Conservation (phyloP, 2,888 invertebrate species). For the Hirtodrosophila duncani region DNA sequence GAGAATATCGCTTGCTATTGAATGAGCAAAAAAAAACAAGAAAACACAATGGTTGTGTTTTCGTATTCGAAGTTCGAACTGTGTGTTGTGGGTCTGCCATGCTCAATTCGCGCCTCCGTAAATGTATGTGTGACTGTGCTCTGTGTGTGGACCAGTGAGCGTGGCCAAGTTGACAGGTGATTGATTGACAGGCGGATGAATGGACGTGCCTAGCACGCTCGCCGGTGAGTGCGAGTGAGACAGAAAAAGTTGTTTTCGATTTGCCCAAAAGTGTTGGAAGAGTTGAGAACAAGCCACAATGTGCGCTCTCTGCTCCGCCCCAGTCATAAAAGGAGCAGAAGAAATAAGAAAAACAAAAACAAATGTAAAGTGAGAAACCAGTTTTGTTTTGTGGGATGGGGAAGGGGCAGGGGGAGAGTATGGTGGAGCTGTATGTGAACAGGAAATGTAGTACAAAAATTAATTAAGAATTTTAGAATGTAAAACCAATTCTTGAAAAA, state of each 20-base stretch:
- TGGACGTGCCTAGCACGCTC: constrained; percentile 40
- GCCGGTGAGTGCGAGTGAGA: too few relatives aligned
- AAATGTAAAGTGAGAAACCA: constrained; percentile 16
- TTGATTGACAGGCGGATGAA: constrained; percentile 72
- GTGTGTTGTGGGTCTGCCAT: constrained; percentile 5
- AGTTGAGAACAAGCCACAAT: constrained; percentile 29
- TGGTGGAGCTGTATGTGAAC: too few relatives aligned
- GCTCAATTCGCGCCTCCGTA: constrained; percentile 2
- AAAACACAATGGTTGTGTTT: constrained; percentile 3
- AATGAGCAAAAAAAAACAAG: too few relatives aligned
- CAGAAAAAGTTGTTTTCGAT: too few relatives aligned
- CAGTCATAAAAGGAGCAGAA: constrained; percentile 8
- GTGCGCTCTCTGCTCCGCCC: constrained; percentile 47
- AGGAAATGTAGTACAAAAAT: too few relatives aligned
- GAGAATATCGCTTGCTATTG: too few relatives aligned
- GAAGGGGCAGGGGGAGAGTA: too few relatives aligned
- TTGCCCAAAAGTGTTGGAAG: too few relatives aligned
- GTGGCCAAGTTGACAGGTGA: constrained; percentile 73
- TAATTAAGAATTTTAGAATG: too few relatives aligned
- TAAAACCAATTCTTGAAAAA: too few relatives aligned
- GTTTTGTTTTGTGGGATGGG: constrained; percentile 26
- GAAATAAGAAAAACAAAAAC: neutral
- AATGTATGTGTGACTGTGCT: constrained; percentile 1
- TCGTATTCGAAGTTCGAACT: too few relatives aligned
- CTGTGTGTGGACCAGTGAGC: constrained; percentile 46